Evolutionary conservation across 2,888 invertebrate species (phyloP), one percentile per base, ranked within the genome.

Genomic region (Scaptodrosophila latifasciaeformis): DNA sequence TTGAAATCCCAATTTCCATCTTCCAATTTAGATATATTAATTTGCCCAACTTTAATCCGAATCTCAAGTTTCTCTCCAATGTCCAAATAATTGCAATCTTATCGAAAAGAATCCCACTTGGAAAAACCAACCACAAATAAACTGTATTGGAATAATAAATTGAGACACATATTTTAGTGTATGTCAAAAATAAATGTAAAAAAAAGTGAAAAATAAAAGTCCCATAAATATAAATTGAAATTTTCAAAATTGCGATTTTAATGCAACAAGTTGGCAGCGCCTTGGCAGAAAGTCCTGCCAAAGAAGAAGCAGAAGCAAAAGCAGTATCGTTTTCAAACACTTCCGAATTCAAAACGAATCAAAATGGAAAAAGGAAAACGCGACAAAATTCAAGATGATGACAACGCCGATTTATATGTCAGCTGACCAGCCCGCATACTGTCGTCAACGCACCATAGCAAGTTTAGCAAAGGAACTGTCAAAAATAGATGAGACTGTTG

Each of bases 141-240:
- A 55, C 13, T 13, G 2, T 19, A 12, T 13, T 7, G 7, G 37
- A 47, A 47, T 19, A 12, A 35, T 21, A 51, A 58, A 54, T 54
- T 67, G 57, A 68, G 65, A 70, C 56, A 75, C 78, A 77, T 77
- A 70, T 59, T 70, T 79, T 72, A 72, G 77, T 77, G 74, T 72
- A 72, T 60, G 67, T 79, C 80, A 74, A 62, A 75, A 59, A 47
- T 63, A 74, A 76, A 70, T 70, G 54, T 72, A 79, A 76, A 80
- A 63, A 78, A 45, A 53, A 43, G 17, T 48, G 44, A 47, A 59
- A 49, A 40, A 27, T 51, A 37, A 35, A 63, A 57, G n/a, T n/a
- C n/a, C n/a, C n/a, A n/a, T n/a, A n/a, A 49, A 57, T 50, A 63
- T 35, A 24, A 4, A 12, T 12, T 0, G 30, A 63, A 53, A 43